Evolutionary conservation across 2,888 invertebrate genomes (phyloP).

Genomic region (Monopis laevigella): DNA sequence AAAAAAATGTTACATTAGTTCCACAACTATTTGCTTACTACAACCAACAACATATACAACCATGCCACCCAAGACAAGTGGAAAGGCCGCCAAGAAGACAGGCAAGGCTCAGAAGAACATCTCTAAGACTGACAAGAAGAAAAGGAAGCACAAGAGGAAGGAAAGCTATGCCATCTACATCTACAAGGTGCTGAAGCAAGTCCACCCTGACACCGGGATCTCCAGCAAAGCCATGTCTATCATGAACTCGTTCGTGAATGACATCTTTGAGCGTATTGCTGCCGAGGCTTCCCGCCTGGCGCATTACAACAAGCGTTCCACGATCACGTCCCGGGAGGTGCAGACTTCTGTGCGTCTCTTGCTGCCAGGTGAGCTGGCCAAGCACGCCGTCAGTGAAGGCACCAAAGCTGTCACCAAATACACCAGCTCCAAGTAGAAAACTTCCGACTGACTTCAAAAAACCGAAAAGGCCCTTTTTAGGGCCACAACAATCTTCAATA

Average conservation of each 20-base stretch:
- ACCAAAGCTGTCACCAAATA: conserved; percentile 72
- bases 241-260: conserved; percentile 78
- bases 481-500: no score
- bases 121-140: conserved; percentile 65
- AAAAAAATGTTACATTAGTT: no score
- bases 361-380: conserved; percentile 75
- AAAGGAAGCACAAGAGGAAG: conserved; percentile 65
- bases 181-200: conserved; percentile 72
- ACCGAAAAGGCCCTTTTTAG: no score
- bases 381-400: conserved; percentile 74
- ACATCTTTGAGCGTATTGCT: conserved; percentile 76
- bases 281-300: conserved; percentile 70
- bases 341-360: conserved; percentile 74
- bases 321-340: conserved; percentile 74
- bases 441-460: no score
- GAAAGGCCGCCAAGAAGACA: conserved; percentile 52
- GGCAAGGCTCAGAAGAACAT: conserved; percentile 69
- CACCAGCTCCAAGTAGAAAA: conserved; percentile 44
- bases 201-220: no score
- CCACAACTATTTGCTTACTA: no score
- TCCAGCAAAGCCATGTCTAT: conserved; percentile 71
- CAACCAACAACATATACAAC: no score
- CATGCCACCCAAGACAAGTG: conserved; percentile 41
- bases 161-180: conserved; percentile 69
- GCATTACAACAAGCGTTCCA: conserved; percentile 72